phyloP scores from a whole-genome alignment of 2,797 vertebrate genomes.

The Telmatherina bonti region DNA sequence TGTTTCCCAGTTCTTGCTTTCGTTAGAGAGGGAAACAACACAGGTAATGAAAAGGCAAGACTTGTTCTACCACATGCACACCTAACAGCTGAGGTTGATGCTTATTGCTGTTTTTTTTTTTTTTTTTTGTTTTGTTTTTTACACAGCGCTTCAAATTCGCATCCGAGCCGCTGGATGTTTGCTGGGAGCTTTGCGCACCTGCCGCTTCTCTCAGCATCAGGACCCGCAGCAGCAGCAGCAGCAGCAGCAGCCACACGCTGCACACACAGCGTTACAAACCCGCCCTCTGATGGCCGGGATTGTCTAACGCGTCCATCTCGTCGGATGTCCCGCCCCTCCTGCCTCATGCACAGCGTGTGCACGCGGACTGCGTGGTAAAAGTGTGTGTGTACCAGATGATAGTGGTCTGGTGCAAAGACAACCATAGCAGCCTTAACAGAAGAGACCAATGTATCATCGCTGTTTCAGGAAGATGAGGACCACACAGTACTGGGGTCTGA shows the following conservation, averaged over 20 bases:
- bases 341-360: neutral
- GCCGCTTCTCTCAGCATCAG: slow-evolving; percentile 50
- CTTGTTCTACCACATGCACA: slow-evolving; percentile 27
- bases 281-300: slow-evolving; percentile 74
- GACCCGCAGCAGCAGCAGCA: slow-evolving; percentile 38
- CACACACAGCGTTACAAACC: slow-evolving; percentile 63
- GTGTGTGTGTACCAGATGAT: neutral
- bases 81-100: slow-evolving; percentile 21
- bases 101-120: slow-evolving; percentile 18
- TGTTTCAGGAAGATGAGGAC: neutral
- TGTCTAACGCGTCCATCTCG: slow-evolving; percentile 58
- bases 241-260: slow-evolving; percentile 53
- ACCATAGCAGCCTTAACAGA: too few relatives aligned
- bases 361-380: neutral
- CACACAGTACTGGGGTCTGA: neutral
- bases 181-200: slow-evolving; percentile 44
- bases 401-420: too few relatives aligned
- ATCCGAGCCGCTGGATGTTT: slow-evolving; percentile 38
- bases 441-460: too few relatives aligned
- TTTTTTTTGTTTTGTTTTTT: too few relatives aligned
- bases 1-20: slow-evolving; percentile 40
- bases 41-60: slow-evolving; percentile 31
- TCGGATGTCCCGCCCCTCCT: slow-evolving; percentile 57
- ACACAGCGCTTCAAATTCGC: slow-evolving; percentile 34
- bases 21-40: neutral